Evolutionary conservation across 2,888 invertebrate species (phyloP), one percentile per base, ranked within the genome.

Genomic region (Napeogenes sylphis): DNA sequence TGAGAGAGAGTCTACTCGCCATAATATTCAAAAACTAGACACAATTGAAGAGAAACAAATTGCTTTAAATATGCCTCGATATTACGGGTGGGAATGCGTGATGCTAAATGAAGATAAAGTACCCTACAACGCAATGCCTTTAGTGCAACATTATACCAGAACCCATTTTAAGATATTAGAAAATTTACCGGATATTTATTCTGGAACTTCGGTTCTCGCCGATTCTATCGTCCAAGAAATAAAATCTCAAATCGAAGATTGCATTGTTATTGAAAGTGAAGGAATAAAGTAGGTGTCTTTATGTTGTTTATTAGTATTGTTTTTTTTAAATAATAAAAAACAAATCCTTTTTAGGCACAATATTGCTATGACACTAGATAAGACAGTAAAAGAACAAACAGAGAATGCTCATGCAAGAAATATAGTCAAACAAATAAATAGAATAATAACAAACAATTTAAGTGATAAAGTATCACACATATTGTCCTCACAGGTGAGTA

Each of bases 21-120:
- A 94, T 14, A 90, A 92, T 75, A 92, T 97, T 13, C 91, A 92
- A 77, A 80, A 89, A 1, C 74, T 95, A 12, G 91, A 93, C 62
- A 96, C 96, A 0, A 92, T 96, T 0, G 97, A 97, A 85, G 96
- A 96, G 79, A 97, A 97, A 77, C 91, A 96, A 72, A 93, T 96
- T 59, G 95, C 95, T 71, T 75, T 97, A 33, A 97, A 97, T 79
- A 94, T 96, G 93, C 95, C 95, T 0, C 92, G 92, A 57, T 96
- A 94, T 80, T 97, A 95, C 80, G 97, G 97, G 2, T 96, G 93
- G 89, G 92, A 92, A 74, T 92, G 92, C 63, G 81, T 93, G 2
- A 83, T 92, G 73, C 77, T 96, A 4, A 80, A 85, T 2, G 95
- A 96, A 76, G 83, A 92, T 56, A 70, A 70, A 13, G 70, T 91